A percentile compares a stretch with the other conserved stretches of the same genome.
Conservation (phyloP, 1,140 invertebrate species). For the Drosophila athabasca region DNA sequence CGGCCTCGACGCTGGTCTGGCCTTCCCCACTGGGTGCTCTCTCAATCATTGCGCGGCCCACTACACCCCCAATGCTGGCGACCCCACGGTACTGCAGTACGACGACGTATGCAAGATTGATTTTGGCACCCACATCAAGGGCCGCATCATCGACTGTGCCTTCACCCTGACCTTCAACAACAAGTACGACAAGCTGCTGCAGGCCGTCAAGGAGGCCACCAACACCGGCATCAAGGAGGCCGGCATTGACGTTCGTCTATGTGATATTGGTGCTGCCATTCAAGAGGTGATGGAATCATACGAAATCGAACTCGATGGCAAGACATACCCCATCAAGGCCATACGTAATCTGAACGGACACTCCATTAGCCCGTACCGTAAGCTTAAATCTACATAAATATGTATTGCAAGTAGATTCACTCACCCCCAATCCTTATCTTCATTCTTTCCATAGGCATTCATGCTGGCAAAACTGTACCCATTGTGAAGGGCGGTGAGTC, state of each 20-base stretch:
- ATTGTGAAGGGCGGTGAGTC: slow-evolving; percentile 99
- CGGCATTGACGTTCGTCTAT: slow-evolving; percentile 98
- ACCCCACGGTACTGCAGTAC: slow-evolving; percentile 95
- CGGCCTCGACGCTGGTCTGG: slow-evolving; percentile 97
- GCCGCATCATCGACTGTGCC: slow-evolving; percentile 99
- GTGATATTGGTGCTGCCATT: slow-evolving; percentile 98
- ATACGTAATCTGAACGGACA: slow-evolving; percentile 99
- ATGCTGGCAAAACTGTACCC: slow-evolving; percentile 99
- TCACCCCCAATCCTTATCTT: not conserved
- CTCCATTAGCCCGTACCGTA: slow-evolving; percentile 97
- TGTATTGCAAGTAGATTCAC: not conserved
- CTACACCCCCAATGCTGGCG: slow-evolving; percentile 99
- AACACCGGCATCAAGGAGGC: slow-evolving; percentile 98
- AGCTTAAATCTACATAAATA: slow-evolving; percentile 48
- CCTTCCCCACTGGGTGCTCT: slow-evolving; percentile 99
- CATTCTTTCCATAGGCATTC: slow-evolving; percentile 88
- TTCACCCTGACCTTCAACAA: slow-evolving; percentile 98
- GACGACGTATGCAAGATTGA: slow-evolving; percentile 99
- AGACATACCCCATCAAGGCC: slow-evolving; percentile 97
- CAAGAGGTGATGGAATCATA: slow-evolving; percentile 99
- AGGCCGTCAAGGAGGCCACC: slow-evolving; percentile 98
- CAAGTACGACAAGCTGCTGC: slow-evolving; percentile 97
- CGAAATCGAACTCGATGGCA: slow-evolving; percentile 98
- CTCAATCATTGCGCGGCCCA: slow-evolving; percentile 99
- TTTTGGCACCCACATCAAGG: slow-evolving; percentile 99